phyloP scores from a whole-genome alignment of 2,113 vertebrate species.

The Halichoeres trimaculatus region DNA sequence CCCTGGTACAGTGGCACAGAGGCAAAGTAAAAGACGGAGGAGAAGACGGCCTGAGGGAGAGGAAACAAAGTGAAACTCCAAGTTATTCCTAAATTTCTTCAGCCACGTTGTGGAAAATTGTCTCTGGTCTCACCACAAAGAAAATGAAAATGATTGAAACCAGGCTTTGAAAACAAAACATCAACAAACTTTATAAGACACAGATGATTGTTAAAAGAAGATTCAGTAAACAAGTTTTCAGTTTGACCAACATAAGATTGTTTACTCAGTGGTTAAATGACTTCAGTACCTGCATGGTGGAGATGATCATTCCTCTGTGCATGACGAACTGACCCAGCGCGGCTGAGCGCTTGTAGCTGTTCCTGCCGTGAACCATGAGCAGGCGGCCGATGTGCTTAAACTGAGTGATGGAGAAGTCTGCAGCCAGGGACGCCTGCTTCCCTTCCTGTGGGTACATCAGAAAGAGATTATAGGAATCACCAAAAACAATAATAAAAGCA shows the following conservation, averaged over 20 bases:
- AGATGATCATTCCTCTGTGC: constrained; percentile 98
- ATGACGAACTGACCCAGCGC: constrained; percentile 98
- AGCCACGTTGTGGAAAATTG: background rate
- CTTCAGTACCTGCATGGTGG: constrained; percentile 93
- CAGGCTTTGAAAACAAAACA: background rate
- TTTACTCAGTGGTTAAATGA: background rate
- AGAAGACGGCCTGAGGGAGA: constrained; percentile 92
- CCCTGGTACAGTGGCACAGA: constrained; percentile 98
- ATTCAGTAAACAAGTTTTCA: background rate
- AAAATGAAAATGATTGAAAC: background rate
- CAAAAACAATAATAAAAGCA: too few species aligned
- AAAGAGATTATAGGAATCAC: background rate
- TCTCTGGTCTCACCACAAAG: constrained; percentile 1
- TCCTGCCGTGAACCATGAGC: constrained; percentile 96
- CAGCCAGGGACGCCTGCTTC: constrained; percentile 95
- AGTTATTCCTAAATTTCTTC: background rate
- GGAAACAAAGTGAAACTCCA: background rate
- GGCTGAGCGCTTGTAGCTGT: constrained; percentile 98
- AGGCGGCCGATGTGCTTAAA: constrained; percentile 95
- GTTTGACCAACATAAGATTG: background rate
- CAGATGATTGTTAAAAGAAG: background rate
- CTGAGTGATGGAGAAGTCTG: constrained; percentile 97
- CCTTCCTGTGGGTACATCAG: constrained; percentile 86
- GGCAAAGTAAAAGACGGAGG: constrained; percentile 97
- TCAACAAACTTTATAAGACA: background rate